A percentile compares a stretch with the other conserved stretches of the same genome.
These are phyloP conservation scores for Ptilodon capucinus DNA, from an alignment of 2,888 invertebrate genomes.

Conservation along the genomic window DNA sequence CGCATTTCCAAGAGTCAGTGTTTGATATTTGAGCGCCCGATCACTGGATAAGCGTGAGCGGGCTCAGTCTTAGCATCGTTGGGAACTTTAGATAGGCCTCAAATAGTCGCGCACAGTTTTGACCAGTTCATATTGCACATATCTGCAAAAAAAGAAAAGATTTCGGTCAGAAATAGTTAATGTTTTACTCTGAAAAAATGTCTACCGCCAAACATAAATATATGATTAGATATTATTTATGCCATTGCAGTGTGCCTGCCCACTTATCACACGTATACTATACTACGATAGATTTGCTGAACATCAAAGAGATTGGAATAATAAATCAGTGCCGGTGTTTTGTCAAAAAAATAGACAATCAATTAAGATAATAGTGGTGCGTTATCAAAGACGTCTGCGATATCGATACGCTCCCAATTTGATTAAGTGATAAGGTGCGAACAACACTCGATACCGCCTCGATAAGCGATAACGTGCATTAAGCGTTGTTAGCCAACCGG, in stretches of 20 bases:
- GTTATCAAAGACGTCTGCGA: slow-evolving; percentile 70
- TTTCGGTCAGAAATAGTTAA: slow-evolving; percentile 1
- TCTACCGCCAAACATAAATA: not conserved
- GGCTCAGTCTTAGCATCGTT: slow-evolving; percentile 52
- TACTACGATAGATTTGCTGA: slow-evolving; percentile 28
- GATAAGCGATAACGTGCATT: slow-evolving; percentile 73
- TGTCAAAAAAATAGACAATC: slow-evolving; percentile 74
- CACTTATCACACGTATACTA: not conserved
- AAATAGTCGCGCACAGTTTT: slow-evolving; percentile 31
- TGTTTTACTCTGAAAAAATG: not conserved
- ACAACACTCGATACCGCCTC: slow-evolving; percentile 74
- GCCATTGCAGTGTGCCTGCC: not conserved
- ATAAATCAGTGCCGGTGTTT: slow-evolving; percentile 56
- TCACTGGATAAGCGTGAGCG: slow-evolving; percentile 42
- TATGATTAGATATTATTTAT: not conserved
- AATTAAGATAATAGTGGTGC: slow-evolving; percentile 76
- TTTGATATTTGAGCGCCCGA: slow-evolving; percentile 34
- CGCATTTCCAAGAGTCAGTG: slow-evolving; percentile 65
- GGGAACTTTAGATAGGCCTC: slow-evolving; percentile 25
- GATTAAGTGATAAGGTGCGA: slow-evolving; percentile 74
- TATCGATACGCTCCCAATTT: slow-evolving; percentile 79
- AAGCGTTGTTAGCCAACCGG: slow-evolving; percentile 72
- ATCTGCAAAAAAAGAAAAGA: slow-evolving; percentile 54
- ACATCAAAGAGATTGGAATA: slow-evolving; percentile 51
- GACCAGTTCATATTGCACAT: slow-evolving; percentile 55